Percentiles rank a stretch among this genome's conserved stretches.
phyloP scores from a whole-genome alignment of 35 echinoderm and acorn worm species.

The Ptychodera flava region DNA sequence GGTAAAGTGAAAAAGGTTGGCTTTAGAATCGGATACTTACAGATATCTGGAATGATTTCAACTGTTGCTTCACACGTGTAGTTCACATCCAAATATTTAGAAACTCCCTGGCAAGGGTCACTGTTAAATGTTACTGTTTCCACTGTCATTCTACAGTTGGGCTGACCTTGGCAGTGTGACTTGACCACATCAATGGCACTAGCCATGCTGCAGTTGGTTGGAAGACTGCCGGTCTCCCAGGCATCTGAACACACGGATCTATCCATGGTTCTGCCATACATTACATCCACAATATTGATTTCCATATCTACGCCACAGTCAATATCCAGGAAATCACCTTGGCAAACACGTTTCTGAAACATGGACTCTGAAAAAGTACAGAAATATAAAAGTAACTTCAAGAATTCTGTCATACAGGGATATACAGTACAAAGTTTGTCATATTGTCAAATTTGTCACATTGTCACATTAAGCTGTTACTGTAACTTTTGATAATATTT shows the following conservation, averaged over 20 bases:
- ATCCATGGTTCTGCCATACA: conserved; percentile 65
- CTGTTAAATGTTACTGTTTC: conserved; percentile 39
- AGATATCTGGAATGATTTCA: conserved; percentile 53
- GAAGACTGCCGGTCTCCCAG: neutral
- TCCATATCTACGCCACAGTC: conserved; percentile 32
- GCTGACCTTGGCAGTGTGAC: conserved; percentile 65
- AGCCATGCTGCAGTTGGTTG: conserved; percentile 54
- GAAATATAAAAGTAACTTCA: too few species aligned
- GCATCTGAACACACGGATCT: conserved; percentile 53
- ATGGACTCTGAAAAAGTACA: conserved; percentile 37
- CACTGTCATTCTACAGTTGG: conserved; percentile 60
- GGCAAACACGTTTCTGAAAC: conserved; percentile 50
- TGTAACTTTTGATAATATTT: too few species aligned
- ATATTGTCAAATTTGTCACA: too few species aligned
- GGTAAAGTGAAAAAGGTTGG: neutral
- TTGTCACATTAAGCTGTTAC: too few species aligned
- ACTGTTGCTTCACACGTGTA: conserved; percentile 64
- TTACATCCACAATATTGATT: conserved; percentile 50
- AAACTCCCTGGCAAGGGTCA: conserved; percentile 62
- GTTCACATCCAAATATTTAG: conserved; percentile 74
- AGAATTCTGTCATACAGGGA: too few species aligned
- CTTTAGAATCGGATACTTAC: conserved; percentile 39
- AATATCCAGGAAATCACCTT: conserved; percentile 72
- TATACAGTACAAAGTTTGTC: too few species aligned
- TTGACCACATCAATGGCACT: conserved; percentile 34